Evolutionary conservation across 2,113 vertebrate species (phyloP).

Genomic region (Otolemur garnettii): DNA sequence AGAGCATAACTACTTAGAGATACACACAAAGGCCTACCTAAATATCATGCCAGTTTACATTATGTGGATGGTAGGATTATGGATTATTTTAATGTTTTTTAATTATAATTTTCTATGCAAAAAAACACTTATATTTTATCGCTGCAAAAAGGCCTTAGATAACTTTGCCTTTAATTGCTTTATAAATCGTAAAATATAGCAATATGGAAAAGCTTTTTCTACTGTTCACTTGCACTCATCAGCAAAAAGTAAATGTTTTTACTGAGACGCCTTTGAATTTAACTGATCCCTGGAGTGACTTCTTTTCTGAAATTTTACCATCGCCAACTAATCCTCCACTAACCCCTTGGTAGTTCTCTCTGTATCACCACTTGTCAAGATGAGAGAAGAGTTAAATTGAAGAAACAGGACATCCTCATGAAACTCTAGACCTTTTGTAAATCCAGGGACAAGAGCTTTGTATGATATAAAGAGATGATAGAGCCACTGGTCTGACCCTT

Average conservation of each 20-base stretch:
- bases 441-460: neutral
- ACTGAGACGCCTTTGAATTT: neutral
- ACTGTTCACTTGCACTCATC: neutral
- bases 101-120: neutral
- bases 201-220: neutral
- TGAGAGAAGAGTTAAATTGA: neutral
- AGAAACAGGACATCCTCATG: neutral
- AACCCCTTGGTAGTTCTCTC: neutral
- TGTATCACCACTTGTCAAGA: neutral
- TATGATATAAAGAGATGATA: neutral
- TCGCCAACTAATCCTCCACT: neutral
- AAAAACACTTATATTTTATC: neutral
- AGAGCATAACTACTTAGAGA: neutral
- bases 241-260: neutral
- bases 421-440: constrained; percentile 1
- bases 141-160: neutral
- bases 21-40: neutral
- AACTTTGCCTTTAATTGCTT: constrained; percentile 36
- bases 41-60: neutral
- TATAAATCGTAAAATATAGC: neutral
- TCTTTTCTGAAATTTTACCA: neutral
- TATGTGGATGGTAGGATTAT: neutral
- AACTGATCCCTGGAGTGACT: neutral
- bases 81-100: neutral
- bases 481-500: neutral